Evolutionary conservation across 2,888 invertebrate species (phyloP).

Genomic region (Biston stratarius): DNA sequence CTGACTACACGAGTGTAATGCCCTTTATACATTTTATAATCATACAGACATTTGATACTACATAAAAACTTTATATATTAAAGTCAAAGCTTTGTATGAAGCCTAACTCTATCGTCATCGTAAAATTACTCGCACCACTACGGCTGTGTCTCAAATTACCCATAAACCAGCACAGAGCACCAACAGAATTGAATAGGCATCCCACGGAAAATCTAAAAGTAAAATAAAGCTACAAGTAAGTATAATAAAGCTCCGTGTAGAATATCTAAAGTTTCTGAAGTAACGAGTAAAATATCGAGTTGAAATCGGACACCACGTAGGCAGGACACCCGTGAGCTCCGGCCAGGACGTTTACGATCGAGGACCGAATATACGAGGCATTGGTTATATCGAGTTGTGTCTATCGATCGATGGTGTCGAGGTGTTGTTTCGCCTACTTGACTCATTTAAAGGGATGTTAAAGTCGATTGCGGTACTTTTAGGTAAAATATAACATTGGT

Average conservation of each 20-base stretch:
- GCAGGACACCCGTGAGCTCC: conserved; percentile 41
- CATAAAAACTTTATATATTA: neutral
- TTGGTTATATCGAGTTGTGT: conserved; percentile 25
- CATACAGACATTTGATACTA: neutral
- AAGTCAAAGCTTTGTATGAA: neutral
- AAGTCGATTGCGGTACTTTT: conserved; percentile 1
- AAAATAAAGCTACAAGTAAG: conserved; percentile 22
- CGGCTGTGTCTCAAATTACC: conserved; percentile 2
- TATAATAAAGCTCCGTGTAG: conserved; percentile 25
- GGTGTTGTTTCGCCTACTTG: conserved; percentile 9
- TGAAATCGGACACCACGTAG: conserved; percentile 29
- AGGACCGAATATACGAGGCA: conserved; percentile 33
- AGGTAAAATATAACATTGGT: neutral
- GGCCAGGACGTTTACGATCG: conserved; percentile 39
- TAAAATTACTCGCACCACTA: neutral
- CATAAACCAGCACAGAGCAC: conserved; percentile 11
- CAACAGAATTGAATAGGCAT: conserved; percentile 7
- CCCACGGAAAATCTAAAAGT: conserved; percentile 28
- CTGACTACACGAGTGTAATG: too few species aligned
- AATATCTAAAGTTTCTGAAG: conserved; percentile 21
- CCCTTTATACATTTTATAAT: neutral
- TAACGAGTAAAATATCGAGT: conserved; percentile 21
- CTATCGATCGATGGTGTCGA: conserved; percentile 12
- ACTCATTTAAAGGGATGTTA: neutral
- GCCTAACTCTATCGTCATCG: neutral